Percentiles rank a stretch among this genome's conserved stretches.
Conservation (phyloP, 2,797 vertebrate species). For the Siniperca scherzeri region DNA sequence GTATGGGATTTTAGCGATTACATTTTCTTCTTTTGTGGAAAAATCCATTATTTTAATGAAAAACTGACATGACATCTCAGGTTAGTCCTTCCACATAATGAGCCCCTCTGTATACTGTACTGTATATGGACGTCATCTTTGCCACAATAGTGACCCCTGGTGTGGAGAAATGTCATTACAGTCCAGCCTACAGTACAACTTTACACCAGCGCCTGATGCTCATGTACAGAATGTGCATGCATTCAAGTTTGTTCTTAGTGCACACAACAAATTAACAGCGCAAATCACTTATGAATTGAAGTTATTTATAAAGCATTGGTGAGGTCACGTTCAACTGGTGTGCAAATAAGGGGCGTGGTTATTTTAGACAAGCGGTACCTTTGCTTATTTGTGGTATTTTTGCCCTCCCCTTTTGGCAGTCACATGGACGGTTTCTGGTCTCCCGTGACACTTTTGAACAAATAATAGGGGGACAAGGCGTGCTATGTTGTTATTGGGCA, state of each 20-base stretch:
- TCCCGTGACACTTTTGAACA: conserved; percentile 80
- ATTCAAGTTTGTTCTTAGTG: neutral
- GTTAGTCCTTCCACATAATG: neutral
- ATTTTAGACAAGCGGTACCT: conserved; percentile 9
- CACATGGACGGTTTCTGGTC: conserved; percentile 75
- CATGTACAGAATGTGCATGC: neutral
- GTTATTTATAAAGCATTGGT: neutral
- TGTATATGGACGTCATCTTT: neutral
- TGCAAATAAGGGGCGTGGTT: conserved; percentile 46
- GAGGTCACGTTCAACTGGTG: neutral
- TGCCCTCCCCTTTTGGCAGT: conserved; percentile 65
- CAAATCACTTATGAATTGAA: neutral
- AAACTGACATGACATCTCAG: neutral
- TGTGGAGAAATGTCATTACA: conserved; percentile 15
- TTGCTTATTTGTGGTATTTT: conserved; percentile 42
- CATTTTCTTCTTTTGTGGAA: neutral
- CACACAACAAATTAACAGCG: neutral
- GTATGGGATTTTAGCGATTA: neutral
- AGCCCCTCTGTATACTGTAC: neutral
- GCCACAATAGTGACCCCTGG: conserved; percentile 45
- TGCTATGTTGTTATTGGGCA: conserved; percentile 63
- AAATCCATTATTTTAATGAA: neutral
- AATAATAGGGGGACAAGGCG: conserved; percentile 69
- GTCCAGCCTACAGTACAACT: neutral
- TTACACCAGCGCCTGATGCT: neutral